Evolutionary conservation across 2,888 invertebrate genomes (phyloP).

Genomic region (Drosophila anceps): DNA sequence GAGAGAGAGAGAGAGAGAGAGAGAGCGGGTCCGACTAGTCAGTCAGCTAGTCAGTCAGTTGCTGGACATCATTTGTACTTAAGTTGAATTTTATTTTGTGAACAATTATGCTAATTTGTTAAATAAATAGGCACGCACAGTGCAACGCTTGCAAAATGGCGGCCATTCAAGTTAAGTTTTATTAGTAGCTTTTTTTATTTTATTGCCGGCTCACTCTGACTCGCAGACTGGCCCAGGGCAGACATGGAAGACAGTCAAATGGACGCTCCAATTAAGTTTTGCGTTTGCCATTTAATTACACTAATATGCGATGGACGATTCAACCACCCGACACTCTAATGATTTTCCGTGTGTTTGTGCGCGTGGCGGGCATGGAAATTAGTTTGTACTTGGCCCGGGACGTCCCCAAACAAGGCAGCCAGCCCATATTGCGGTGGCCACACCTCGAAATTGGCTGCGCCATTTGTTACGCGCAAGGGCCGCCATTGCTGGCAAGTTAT

Average conservation of each 20-base stretch:
- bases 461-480: conserved; percentile 68
- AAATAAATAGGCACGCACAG: conserved; percentile 77
- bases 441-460: conserved; percentile 71
- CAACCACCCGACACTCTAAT: conserved; percentile 46
- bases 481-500: conserved; percentile 78
- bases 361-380: conserved; percentile 79
- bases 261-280: conserved; percentile 80
- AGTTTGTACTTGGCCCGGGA: conserved; percentile 62
- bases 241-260: conserved; percentile 33
- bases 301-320: conserved; percentile 69
- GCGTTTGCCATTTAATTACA: conserved; percentile 83
- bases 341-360: conserved; percentile 64
- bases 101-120: conserved; percentile 84
- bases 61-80: conserved; percentile 76
- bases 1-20: conserved; percentile 4
- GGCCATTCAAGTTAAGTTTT: conserved; percentile 77
- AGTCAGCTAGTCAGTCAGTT: conserved; percentile 18
- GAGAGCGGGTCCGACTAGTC: conserved; percentile 2
- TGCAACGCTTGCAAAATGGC: conserved; percentile 61
- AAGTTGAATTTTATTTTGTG: conserved; percentile 83
- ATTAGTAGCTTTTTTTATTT: conserved; percentile 76
- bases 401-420: conserved; percentile 10
- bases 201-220: conserved; percentile 57
- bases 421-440: conserved; percentile 50
- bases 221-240: conserved; percentile 13